Base-by-base conservation (phyloP, 2,797 vertebrate genomes). In the Poecilia picta region DNA sequence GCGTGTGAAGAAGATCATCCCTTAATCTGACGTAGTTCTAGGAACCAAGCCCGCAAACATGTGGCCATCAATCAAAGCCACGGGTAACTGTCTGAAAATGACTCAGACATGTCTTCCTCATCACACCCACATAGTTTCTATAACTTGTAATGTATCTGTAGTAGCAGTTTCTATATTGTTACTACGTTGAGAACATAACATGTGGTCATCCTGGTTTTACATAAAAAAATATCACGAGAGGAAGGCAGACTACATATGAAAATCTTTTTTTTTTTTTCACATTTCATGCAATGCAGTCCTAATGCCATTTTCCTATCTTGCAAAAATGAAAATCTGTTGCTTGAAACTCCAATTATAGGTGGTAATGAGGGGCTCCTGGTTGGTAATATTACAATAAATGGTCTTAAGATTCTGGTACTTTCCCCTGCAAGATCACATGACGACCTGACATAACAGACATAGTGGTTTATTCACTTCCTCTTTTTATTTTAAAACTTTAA, bases 401-500 rank as follows among this genome's bases (percentile, higher is more conserved):
- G 4, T 8, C 10, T 23, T 3, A 75, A 75, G 3, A 28, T 75
- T 82, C 55, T 77, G 41, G 47, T 84, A 43, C 16, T 25, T 73
- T 62, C 68, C 31, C 41, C 16, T 5, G 5, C 15, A 31, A 39
- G 51, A 68, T 75, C 3, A 15, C 31, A 81, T 83, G 76, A 82
- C 4, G 0, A n/a, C 43, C 8, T 23, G 53, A 71, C 51, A 47
- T 71, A 79, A 73, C 47, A 83, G 73, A 91, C 83, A 79, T 71
- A 18, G 12, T n/a, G 53, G 47, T 41, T 31, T 76, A 57, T 74
- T 87, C 83, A 87, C 77, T 84, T 92, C 88, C 89, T 87, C 74
- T 51, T 88, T 89, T 78, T 75, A 74, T 84, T 83, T 81, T 78
- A 12, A 80, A 53, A 10, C 45, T 3, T n/a, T 1, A 49, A 28